A percentile compares a stretch with the other conserved stretches of the same genome.
phyloP scores from a whole-genome alignment of 2,888 invertebrate genomes.

The Erannis defoliaria region DNA sequence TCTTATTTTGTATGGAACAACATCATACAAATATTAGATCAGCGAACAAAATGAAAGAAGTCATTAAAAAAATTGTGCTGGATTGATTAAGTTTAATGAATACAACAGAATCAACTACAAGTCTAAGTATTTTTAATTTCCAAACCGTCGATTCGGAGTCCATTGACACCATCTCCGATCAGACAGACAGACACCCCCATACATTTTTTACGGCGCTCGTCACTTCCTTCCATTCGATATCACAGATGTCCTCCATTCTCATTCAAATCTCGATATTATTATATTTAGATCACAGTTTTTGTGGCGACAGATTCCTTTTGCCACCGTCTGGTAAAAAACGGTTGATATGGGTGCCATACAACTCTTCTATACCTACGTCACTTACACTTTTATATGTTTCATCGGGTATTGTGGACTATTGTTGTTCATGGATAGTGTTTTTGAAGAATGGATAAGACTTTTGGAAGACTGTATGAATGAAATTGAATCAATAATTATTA shows the following conservation, averaged over 20 bases:
- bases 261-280: slow-evolving; percentile 74
- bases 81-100: no score
- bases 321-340: slow-evolving; percentile 47
- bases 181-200: slow-evolving; percentile 61
- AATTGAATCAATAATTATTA: no score
- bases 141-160: slow-evolving; percentile 10
- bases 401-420: not conserved
- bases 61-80: no score
- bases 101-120: no score
- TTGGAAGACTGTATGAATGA: not conserved
- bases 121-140: not conserved
- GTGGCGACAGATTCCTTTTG: slow-evolving; percentile 45
- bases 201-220: slow-evolving; percentile 60
- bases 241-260: slow-evolving; percentile 73
- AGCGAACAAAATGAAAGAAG: no score
- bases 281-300: slow-evolving; percentile 76
- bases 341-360: slow-evolving; percentile 21
- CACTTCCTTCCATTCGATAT: slow-evolving; percentile 70
- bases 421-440: slow-evolving; percentile 6
- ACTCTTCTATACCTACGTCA: slow-evolving; percentile 3
- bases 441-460: slow-evolving; percentile 8
- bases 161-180: slow-evolving; percentile 42
- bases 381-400: not conserved
- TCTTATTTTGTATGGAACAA: no score
- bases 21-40: no score